phyloP scores from a whole-genome alignment of 2,888 invertebrate species.

The Neoaliturus tenellus region DNA sequence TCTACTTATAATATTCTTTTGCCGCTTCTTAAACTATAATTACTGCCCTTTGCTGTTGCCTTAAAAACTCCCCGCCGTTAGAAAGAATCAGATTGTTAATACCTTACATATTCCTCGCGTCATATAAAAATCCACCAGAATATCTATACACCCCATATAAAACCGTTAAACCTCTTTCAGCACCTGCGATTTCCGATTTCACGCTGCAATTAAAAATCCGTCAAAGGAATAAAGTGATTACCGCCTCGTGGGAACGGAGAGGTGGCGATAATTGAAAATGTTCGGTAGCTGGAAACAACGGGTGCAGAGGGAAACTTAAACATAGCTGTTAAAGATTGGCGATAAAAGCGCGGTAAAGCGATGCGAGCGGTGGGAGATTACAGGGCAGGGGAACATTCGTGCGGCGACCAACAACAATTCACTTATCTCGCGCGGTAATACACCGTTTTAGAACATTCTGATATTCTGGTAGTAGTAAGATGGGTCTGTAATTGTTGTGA shows the following conservation, averaged over 20 bases:
- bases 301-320: slow-evolving; percentile 39
- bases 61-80: too few species aligned
- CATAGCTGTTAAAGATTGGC: slow-evolving; percentile 48
- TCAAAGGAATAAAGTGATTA: slow-evolving; percentile 17
- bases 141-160: background rate
- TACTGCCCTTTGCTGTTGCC: too few species aligned
- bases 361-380: slow-evolving; percentile 40
- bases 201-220: slow-evolving; percentile 31
- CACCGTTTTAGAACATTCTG: background rate
- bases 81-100: too few species aligned
- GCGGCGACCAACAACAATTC: slow-evolving; percentile 24
- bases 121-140: background rate
- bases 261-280: slow-evolving; percentile 40
- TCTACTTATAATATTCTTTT: too few species aligned
- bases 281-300: slow-evolving; percentile 49
- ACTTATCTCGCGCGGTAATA: slow-evolving; percentile 24
- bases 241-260: slow-evolving; percentile 1
- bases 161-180: background rate
- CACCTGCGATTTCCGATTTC: background rate
- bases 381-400: slow-evolving; percentile 14
- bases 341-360: slow-evolving; percentile 28
- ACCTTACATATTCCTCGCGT: too few species aligned
- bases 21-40: too few species aligned
- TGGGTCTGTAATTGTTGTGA: slow-evolving; percentile 19
- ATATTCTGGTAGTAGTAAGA: slow-evolving; percentile 18